Evolutionary conservation across 53 echinoderm and acorn worm species (phyloP).

Genomic region (Mesocentrotus franciscanus): DNA sequence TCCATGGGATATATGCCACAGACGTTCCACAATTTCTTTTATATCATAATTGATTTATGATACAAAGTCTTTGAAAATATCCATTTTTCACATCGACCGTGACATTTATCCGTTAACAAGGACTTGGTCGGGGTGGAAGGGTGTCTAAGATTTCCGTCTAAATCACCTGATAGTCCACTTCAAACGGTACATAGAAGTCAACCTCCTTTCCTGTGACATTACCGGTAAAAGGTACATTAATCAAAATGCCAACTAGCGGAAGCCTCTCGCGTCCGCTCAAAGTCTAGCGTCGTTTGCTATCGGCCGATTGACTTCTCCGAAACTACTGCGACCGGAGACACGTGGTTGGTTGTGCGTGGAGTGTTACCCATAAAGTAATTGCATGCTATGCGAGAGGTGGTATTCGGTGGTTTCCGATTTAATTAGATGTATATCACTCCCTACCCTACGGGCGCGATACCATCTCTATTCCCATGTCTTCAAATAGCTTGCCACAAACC

Average conservation of each 20-base stretch:
- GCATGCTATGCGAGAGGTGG: conserved; percentile 43
- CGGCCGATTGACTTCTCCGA: conserved; percentile 15
- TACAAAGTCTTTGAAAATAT: neutral
- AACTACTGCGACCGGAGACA: neutral
- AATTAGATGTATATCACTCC: conserved; percentile 47
- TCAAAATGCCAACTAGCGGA: neutral
- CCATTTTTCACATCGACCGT: neutral
- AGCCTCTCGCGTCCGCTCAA: neutral
- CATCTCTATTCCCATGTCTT: neutral
- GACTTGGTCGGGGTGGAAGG: neutral
- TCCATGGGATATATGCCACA: too few relatives aligned
- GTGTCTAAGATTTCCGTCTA: conserved; percentile 26
- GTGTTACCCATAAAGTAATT: conserved; percentile 49
- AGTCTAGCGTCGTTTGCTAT: neutral
- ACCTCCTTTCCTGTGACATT: conserved; percentile 8
- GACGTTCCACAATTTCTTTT: too few relatives aligned
- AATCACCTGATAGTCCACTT: neutral
- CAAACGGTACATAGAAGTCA: neutral
- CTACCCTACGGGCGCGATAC: neutral
- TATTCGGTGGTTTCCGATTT: conserved; percentile 47
- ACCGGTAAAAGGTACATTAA: conserved; percentile 45
- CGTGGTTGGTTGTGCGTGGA: neutral
- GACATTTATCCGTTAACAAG: neutral
- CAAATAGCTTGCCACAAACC: neutral
- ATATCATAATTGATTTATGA: too few relatives aligned